Percentiles rank a stretch among this genome's conserved stretches.
phyloP scores from a whole-genome alignment of 2,888 invertebrate species.

The Xestia sexstrigata region DNA sequence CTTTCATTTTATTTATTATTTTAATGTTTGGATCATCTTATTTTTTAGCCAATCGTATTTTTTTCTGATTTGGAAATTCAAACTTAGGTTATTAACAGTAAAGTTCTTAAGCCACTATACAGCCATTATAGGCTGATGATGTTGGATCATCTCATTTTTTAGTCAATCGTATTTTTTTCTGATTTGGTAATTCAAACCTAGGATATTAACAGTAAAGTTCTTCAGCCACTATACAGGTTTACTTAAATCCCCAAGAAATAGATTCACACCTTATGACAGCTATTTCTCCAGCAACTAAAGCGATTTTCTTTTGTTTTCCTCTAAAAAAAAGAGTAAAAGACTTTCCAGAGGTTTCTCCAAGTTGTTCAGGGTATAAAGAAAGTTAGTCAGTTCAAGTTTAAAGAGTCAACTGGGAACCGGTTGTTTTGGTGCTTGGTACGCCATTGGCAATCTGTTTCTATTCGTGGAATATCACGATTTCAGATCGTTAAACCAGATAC shows the following conservation, averaged over 20 bases:
- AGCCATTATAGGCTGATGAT: too few species aligned
- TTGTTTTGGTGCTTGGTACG: constrained; percentile 46
- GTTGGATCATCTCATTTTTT: neutral
- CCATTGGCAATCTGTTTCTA: constrained; percentile 35
- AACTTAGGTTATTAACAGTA: neutral
- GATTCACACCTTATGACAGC: constrained; percentile 7
- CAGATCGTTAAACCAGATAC: constrained; percentile 34
- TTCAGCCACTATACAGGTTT: neutral
- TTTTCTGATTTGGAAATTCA: too few species aligned
- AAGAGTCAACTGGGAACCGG: constrained; percentile 56
- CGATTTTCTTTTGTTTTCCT: constrained; percentile 33
- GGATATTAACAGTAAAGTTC: neutral
- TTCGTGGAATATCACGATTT: constrained; percentile 30
- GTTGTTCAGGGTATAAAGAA: constrained; percentile 54
- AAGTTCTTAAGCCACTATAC: neutral
- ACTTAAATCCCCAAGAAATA: constrained; percentile 4
- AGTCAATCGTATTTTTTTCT: neutral
- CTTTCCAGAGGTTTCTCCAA: constrained; percentile 45
- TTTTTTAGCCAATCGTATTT: too few species aligned
- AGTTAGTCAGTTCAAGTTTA: constrained; percentile 61
- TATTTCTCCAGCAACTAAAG: constrained; percentile 14
- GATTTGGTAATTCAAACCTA: neutral
- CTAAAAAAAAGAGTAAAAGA: constrained; percentile 25
- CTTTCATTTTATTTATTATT: neutral
- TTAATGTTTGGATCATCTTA: too few species aligned